Evolutionary conservation across 2,113 vertebrate species (phyloP).

Genomic region (Grallaria varia): DNA sequence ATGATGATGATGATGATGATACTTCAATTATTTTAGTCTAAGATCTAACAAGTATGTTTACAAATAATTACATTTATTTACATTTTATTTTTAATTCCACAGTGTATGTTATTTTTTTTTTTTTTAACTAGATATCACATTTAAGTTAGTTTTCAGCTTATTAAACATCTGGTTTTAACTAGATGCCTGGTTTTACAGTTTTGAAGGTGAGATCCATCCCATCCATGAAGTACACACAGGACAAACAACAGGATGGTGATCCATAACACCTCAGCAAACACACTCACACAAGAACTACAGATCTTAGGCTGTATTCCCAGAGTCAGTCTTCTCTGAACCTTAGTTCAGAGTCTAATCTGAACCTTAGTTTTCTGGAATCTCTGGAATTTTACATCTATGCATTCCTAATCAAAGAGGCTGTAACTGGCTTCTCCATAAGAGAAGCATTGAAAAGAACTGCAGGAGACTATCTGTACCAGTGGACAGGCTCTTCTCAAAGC

Average conservation of each 20-base stretch:
- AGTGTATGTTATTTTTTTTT: not conserved
- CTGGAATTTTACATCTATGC: not conserved
- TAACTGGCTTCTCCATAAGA: not conserved
- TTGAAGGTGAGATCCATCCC: not conserved
- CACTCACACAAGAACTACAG: not conserved
- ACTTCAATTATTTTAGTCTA: not conserved
- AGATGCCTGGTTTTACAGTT: not conserved
- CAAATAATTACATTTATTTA: not conserved
- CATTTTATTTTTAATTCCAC: not conserved
- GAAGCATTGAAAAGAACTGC: not conserved
- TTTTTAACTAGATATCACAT: not conserved
- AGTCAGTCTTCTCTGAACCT: not conserved
- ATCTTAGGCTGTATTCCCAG: not conserved
- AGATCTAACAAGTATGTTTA: not conserved
- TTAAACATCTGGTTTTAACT: not conserved
- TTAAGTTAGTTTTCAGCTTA: not conserved
- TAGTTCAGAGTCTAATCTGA: not conserved
- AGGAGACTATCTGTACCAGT: not conserved
- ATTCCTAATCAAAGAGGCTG: not conserved
- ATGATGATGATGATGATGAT: no score
- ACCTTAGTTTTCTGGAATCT: not conserved
- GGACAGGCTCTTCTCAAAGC: not conserved
- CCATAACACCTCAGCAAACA: not conserved
- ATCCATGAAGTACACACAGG: not conserved
- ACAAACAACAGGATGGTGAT: not conserved